A percentile compares a stretch with the other conserved stretches of the same genome.
phyloP scores from a whole-genome alignment of 1,140 invertebrate species.

The Apis mellifera region DNA sequence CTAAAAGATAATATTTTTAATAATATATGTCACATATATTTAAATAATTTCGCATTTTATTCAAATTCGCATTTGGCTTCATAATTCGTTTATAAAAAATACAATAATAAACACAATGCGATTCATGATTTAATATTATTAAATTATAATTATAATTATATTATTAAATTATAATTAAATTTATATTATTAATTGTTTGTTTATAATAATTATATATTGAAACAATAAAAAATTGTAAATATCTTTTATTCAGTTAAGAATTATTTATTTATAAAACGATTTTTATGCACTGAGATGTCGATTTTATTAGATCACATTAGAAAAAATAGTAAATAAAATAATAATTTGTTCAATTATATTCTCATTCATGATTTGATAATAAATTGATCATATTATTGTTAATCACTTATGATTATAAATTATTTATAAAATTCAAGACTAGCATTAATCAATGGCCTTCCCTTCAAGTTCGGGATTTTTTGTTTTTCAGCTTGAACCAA shows the following conservation, averaged over 20 bases:
- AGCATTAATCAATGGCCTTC: slow-evolving; percentile 81
- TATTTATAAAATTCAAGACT: slow-evolving; percentile 80
- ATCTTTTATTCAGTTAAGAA: slow-evolving; percentile 44
- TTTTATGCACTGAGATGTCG: background rate
- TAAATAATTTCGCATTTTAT: slow-evolving; percentile 43
- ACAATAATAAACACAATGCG: background rate
- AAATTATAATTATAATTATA: slow-evolving; percentile 4
- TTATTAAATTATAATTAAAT: slow-evolving; percentile 15
- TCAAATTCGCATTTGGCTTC: slow-evolving; percentile 11
- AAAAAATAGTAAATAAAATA: slow-evolving; percentile 29
- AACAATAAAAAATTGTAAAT: slow-evolving; percentile 1
- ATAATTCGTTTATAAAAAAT: slow-evolving; percentile 2
- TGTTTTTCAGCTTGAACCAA: slow-evolving; percentile 87
- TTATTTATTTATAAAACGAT: slow-evolving; percentile 29
- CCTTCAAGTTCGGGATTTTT: slow-evolving; percentile 81
- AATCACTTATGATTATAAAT: slow-evolving; percentile 64
- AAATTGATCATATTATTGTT: slow-evolving; percentile 31
- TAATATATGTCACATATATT: slow-evolving; percentile 34
- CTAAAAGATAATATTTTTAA: slow-evolving; percentile 19
- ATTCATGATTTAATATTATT: slow-evolving; percentile 1
- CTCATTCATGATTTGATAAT: background rate
- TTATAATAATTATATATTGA: slow-evolving; percentile 30
- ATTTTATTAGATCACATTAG: slow-evolving; percentile 39
- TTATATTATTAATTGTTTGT: slow-evolving; percentile 28
- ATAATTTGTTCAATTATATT: slow-evolving; percentile 35